These are phyloP conservation scores for Anthrax anthrax DNA, from an alignment of 2,888 invertebrate genomes.

Conservation along the genomic window DNA sequence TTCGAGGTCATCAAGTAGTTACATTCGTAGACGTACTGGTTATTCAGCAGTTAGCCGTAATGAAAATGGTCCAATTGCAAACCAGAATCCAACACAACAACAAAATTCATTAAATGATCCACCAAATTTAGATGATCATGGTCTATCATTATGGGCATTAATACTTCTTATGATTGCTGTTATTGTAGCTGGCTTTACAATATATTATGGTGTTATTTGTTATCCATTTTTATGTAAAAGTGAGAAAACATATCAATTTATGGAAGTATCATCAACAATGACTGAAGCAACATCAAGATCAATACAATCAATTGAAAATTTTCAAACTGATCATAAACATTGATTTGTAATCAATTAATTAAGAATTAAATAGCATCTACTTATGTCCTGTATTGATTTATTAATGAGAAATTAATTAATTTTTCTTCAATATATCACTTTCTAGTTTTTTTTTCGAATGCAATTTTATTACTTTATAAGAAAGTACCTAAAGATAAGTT, in stretches of 20 bases:
- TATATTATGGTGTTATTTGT: conserved; percentile 51
- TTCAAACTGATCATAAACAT: conserved; percentile 11
- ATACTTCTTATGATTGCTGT: conserved; percentile 31
- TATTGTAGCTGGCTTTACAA: conserved; percentile 29
- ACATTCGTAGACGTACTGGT: too few relatives aligned
- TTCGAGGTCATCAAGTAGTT: too few relatives aligned
- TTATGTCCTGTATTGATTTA: too few relatives aligned
- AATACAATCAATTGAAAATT: conserved; percentile 32
- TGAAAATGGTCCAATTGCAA: too few relatives aligned
- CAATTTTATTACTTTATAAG: too few relatives aligned
- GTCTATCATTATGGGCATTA: conserved; percentile 51
- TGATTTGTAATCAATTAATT: too few relatives aligned
- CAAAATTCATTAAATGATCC: not conserved
- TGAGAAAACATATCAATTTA: conserved; percentile 31
- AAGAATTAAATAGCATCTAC: too few relatives aligned
- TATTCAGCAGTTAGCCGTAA: too few relatives aligned
- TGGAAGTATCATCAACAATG: conserved; percentile 32
- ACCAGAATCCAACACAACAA: not conserved
- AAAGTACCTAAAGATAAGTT: too few relatives aligned
- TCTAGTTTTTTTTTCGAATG: too few relatives aligned
- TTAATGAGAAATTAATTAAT: too few relatives aligned
- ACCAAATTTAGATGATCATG: conserved; percentile 13
- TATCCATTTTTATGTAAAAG: conserved; percentile 45
- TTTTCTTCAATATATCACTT: too few relatives aligned
- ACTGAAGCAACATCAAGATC: conserved; percentile 32